A percentile compares a stretch with the other conserved stretches of the same genome.
These are phyloP conservation scores for Drosophila quadrilineata DNA, from an alignment of 1,140 invertebrate genomes.

Conservation along the genomic window DNA sequence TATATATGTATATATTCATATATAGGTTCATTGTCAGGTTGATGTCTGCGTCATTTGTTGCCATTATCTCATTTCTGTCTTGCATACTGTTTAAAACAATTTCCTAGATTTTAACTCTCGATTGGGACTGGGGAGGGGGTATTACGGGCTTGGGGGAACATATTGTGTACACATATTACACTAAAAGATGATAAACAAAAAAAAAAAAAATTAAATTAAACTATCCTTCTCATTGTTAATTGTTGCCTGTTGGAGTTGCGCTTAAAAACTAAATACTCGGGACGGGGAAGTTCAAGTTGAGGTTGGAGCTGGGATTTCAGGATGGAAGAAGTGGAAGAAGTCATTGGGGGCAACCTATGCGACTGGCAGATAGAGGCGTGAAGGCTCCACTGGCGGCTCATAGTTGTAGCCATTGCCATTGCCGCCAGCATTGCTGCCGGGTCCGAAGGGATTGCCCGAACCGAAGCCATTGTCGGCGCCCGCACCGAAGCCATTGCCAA, in stretches of 20 bases:
- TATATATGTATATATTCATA: too few relatives aligned
- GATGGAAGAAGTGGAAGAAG: neutral
- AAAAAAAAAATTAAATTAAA: too few relatives aligned
- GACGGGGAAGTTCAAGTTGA: constrained; percentile 4
- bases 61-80: constrained; percentile 13
- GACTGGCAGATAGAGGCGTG: constrained; percentile 66
- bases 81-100: neutral
- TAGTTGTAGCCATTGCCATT: constrained; percentile 60
- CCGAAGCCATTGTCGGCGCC: constrained; percentile 2
- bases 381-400: constrained; percentile 44
- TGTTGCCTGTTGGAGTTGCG: constrained; percentile 49
- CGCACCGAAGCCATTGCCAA: neutral
- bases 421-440: constrained; percentile 24
- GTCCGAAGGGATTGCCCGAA: constrained; percentile 24
- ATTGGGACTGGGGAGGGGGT: neutral
- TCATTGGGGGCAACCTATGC: constrained; percentile 47
- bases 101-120: neutral
- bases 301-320: neutral
- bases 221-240: constrained; percentile 43
- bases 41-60: constrained; percentile 32
- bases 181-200: constrained; percentile 75
- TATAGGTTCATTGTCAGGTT: constrained; percentile 65
- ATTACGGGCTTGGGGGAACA: constrained; percentile 17
- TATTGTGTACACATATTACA: constrained; percentile 59
- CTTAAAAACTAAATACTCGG: constrained; percentile 74